A percentile compares a stretch with the other conserved stretches of the same genome.
Evolutionary conservation across 2,113 vertebrate genomes (phyloP).

Genomic region (Carlito syrichta): DNA sequence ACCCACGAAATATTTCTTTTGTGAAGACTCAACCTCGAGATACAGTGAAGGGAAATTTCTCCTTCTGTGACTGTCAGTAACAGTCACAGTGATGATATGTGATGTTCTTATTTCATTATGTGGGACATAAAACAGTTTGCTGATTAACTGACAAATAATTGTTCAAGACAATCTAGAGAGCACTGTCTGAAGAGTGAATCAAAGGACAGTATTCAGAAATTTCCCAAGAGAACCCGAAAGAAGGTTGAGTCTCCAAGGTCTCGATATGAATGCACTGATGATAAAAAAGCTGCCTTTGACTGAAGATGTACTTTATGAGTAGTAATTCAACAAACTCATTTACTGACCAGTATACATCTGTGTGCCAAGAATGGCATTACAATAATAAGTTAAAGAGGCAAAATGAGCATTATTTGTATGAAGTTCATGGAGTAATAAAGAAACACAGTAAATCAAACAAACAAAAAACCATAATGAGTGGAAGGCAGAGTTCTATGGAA

Average conservation of each 20-base stretch:
- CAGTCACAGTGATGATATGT: not conserved
- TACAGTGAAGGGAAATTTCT: slow-evolving; percentile 4
- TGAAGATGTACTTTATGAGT: not conserved
- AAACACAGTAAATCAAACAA: not conserved
- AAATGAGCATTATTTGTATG: not conserved
- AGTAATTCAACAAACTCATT: not conserved
- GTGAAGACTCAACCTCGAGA: not conserved
- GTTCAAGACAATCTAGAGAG: not conserved
- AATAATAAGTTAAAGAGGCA: not conserved
- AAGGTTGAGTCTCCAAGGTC: not conserved
- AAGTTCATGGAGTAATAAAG: not conserved
- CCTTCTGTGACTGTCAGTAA: not conserved
- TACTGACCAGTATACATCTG: not conserved
- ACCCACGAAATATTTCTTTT: slow-evolving; percentile 5
- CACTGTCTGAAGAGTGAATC: not conserved
- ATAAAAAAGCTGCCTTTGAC: not conserved
- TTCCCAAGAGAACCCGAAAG: not conserved
- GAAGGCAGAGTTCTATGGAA: not conserved
- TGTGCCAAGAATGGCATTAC: not conserved
- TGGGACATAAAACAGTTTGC: not conserved
- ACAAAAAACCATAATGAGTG: not conserved
- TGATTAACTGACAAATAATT: not conserved
- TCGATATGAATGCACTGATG: not conserved
- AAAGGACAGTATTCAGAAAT: not conserved
- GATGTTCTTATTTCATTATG: not conserved